Base-by-base conservation (phyloP, 2,888 invertebrate species). In the Prenolepis imparis region DNA sequence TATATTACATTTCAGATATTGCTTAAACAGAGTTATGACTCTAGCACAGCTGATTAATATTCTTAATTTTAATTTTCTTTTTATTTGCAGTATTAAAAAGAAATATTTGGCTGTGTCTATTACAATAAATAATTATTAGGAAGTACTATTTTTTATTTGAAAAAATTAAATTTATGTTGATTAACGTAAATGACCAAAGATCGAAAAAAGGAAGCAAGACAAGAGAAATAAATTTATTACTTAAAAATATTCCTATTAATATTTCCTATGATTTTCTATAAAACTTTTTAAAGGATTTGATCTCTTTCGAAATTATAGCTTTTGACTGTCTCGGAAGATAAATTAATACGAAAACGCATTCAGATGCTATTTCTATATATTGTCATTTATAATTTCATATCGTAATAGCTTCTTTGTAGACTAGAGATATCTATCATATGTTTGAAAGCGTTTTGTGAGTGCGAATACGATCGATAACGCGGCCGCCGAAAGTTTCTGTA, bases 401-500 rank as follows among this genome's bases (percentile, higher is more conserved):
- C 74, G 48, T 4, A 67, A 67, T 67, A 39, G 9, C 18, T 52
- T 52, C 36, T 15, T 0, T 32, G 36, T 2, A 28, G 8, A 75
- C 18, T 39, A 44, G 28, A 18, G 12, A 11, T n/a, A n/a, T 36
- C 32, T 32, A 32, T 63, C 36, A n/a, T 36, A 24, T 44, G 3
- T 59, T 64, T 41, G 48, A 24, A 18, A 64, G 66, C 64, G 64
- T 24, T 75, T 75, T 52, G 75, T 52, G 52, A 66, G 52, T 24
- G 39, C 57, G 41, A 57, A 41, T 48, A 75, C 77, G 78, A 78
- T 78, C 78, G 78, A 78, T 78, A 59, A 59, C 68, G 55, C 28
- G 41, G 67, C 55, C 41, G 21, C 32, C 78, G 32, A 78, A 78
- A 78, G 57, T 82, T 80, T 61, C 55, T 55, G 82, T 82, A 86